Evolutionary conservation across 2,113 vertebrate species (phyloP), one percentile per base, ranked within the genome.

Genomic region (Myotis yumanensis): DNA sequence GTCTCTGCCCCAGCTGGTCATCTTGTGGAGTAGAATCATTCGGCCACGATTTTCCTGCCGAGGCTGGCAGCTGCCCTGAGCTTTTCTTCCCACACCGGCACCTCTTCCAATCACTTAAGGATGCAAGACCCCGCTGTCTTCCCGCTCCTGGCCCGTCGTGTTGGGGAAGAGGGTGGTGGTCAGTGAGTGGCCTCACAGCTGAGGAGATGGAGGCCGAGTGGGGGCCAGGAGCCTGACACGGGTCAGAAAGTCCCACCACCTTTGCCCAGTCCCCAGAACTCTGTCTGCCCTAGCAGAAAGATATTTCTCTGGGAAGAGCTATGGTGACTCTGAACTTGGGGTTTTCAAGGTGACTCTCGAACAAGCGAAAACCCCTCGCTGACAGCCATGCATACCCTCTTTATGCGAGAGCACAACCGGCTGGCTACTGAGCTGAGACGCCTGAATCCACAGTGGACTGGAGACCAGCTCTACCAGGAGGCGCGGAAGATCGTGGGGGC

Each of bases 351-450:
- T 91, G 99, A 99, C 68, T 95, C 97, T 1, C 98, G 98, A 97
- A 98, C 98, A 0, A 99, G 98, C 1, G 99, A 99, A 94, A 99
- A 99, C 95, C 98, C 99, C 90, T 99, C 98, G 18, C 98, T 99
- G 98, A 97, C 97, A 0, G 98, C 98, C 4, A 95, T 99, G 91
- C 99, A 99, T 92, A 99, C 98, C 0, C 97, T 99, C 66, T 99
- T 99, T 23, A 1, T 99, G 94, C 96, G 98, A 83, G 99, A 99
- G 83, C 99, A 99, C 98, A 99, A 99, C 97, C 96, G 98, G 35
- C 97, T 99, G 97, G 99, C 98, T 2, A 94, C 85, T 0, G 97
- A 97, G 90, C 98, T 99, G 91, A 98, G 97, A 89, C 77, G 66
- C 14, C 92, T 99, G 52, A 99, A 99, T 92, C 98, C 98, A 12